phyloP scores from a whole-genome alignment of 1,140 invertebrate species.

The Ruditapes philippinarum region DNA sequence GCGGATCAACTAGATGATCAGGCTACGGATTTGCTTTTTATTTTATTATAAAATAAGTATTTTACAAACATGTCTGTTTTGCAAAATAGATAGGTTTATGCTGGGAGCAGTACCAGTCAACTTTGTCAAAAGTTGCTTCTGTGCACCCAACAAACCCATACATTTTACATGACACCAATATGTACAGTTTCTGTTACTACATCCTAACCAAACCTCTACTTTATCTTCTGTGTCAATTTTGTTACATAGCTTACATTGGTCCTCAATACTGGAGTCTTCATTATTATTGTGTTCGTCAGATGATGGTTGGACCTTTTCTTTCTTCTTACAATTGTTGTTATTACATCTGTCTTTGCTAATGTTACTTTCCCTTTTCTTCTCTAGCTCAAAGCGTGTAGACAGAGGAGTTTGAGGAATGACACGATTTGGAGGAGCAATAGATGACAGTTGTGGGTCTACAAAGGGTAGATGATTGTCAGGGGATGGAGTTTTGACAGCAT shows the following conservation, averaged over 20 bases:
- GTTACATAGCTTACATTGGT: background rate
- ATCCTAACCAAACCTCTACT: background rate
- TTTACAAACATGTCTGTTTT: too few species aligned
- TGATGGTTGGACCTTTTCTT: background rate
- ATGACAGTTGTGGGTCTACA: too few species aligned
- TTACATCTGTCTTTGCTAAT: background rate
- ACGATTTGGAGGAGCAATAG: too few species aligned
- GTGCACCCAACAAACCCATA: background rate
- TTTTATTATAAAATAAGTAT: too few species aligned
- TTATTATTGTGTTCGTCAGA: background rate
- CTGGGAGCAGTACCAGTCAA: background rate
- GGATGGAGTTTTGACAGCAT: too few species aligned
- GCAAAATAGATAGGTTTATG: background rate
- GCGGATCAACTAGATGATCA: too few species aligned
- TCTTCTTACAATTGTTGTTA: background rate
- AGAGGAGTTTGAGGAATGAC: too few species aligned
- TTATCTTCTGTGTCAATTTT: background rate
- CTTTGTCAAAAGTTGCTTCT: background rate
- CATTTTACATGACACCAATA: background rate
- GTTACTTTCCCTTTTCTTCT: background rate
- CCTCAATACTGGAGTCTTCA: background rate
- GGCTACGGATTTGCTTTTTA: too few species aligned
- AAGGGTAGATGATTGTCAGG: too few species aligned
- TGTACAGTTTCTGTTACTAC: background rate
- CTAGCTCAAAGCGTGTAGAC: too few species aligned